Percentiles rank a stretch among this genome's conserved stretches.
Conservation (phyloP, 2,113 vertebrate genomes). For the Calonectris borealis region DNA sequence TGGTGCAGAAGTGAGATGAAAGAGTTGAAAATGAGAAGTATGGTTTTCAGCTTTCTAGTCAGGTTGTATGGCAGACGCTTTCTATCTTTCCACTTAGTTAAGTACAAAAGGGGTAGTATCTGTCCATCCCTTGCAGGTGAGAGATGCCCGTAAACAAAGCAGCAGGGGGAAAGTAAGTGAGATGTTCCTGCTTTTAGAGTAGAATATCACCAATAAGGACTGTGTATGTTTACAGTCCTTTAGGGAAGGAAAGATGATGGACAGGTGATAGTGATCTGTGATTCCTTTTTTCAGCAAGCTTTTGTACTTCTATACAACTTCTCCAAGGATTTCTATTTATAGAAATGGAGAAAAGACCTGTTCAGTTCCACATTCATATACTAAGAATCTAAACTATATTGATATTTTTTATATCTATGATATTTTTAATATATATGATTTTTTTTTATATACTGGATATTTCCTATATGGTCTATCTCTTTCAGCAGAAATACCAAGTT, state of each 20-base stretch:
- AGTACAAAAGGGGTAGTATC: neutral
- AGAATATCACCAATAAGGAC: neutral
- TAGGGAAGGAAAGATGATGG: neutral
- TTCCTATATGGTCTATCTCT: neutral
- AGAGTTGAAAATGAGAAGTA: neutral
- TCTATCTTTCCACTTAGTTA: neutral
- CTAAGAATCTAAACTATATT: neutral
- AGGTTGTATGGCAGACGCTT: neutral
- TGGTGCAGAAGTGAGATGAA: neutral
- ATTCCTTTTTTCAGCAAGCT: neutral
- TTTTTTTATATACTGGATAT: neutral
- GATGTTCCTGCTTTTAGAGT: constrained; percentile 8
- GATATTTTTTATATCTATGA: too few relatives aligned
- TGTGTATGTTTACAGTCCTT: neutral
- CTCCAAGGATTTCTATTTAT: neutral
- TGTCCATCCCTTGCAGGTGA: neutral
- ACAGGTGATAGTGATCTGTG: neutral
- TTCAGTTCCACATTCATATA: neutral
- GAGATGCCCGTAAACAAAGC: neutral
- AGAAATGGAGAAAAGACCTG: neutral
- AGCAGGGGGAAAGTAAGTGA: neutral
- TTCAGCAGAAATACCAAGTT: neutral
- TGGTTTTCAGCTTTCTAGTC: neutral
- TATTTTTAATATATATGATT: neutral
- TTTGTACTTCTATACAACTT: neutral